Conservation (phyloP, 2,113 vertebrate species). For the Butorides virescens region DNA sequence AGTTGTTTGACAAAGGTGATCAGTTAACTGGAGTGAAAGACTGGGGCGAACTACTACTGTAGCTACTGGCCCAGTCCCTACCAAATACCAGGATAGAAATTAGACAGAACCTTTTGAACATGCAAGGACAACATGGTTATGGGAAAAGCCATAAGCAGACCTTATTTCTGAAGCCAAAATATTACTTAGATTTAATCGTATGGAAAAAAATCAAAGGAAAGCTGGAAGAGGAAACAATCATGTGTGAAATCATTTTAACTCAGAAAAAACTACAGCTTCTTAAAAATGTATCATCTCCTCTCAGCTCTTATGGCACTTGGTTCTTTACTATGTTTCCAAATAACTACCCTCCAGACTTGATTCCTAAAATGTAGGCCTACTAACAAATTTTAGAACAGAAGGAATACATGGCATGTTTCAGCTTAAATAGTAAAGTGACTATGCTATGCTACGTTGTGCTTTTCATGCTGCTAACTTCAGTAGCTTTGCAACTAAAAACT, state of each 20-base stretch:
- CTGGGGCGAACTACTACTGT: accelerated
- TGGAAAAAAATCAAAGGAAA: not conserved
- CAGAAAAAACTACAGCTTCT: not conserved
- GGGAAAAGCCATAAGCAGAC: not conserved
- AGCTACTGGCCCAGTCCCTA: not conserved
- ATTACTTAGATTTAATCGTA: not conserved
- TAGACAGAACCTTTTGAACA: not conserved
- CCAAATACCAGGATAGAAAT: not conserved
- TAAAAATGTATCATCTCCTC: not conserved
- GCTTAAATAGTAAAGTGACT: not conserved
- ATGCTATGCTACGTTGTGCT: not conserved
- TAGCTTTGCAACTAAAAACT: not conserved
- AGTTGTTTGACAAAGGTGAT: not conserved
- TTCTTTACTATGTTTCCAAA: not conserved
- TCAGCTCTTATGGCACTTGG: not conserved
- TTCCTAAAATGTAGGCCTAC: not conserved
- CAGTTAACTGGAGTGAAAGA: not conserved
- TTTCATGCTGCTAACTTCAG: not conserved
- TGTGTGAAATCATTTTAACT: not conserved
- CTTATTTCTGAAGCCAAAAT: not conserved
- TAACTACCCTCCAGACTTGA: not conserved
- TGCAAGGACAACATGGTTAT: not conserved
- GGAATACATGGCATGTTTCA: not conserved
- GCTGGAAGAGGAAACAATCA: not conserved
- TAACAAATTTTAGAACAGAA: not conserved